Percentiles rank a stretch among this genome's conserved stretches.
Conservation (phyloP, 2,888 invertebrate species). For the Limnephilus marmoratus region DNA sequence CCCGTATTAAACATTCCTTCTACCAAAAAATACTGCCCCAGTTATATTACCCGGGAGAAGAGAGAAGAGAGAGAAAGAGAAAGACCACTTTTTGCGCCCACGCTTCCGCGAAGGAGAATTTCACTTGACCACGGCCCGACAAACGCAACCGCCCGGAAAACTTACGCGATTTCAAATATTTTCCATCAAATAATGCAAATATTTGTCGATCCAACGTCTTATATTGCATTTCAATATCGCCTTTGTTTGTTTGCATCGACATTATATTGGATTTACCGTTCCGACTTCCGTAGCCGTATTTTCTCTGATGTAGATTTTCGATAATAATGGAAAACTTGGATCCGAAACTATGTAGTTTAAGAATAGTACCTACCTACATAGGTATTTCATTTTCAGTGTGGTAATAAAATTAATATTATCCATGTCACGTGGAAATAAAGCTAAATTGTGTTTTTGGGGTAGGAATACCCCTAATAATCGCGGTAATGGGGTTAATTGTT, state of each 20-base stretch:
- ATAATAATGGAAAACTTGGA: background rate
- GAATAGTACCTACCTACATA: too few relatives aligned
- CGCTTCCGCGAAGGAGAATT: background rate
- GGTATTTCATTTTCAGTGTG: too few relatives aligned
- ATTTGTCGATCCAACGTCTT: conserved; percentile 54
- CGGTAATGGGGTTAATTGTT: too few relatives aligned
- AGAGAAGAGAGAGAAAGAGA: background rate
- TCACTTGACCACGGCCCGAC: conserved; percentile 30
- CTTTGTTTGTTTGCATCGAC: conserved; percentile 53
- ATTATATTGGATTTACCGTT: conserved; percentile 55
- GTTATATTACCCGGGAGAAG: conserved; percentile 36
- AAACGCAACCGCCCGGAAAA: background rate
- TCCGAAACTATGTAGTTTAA: too few relatives aligned
- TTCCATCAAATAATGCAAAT: conserved; percentile 58
- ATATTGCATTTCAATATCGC: conserved; percentile 57
- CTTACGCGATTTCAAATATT: conserved; percentile 38
- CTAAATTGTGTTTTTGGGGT: too few relatives aligned
- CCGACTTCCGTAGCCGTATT: background rate
- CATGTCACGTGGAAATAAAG: too few relatives aligned
- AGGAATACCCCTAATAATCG: too few relatives aligned
- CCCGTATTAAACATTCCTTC: conserved; percentile 80
- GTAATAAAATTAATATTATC: too few relatives aligned
- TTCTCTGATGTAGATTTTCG: background rate
- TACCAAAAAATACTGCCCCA: conserved; percentile 74
- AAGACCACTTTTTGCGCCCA: conserved; percentile 24